Conservation (phyloP, 2,888 invertebrate genomes). For the Thalpophila matura region DNA sequence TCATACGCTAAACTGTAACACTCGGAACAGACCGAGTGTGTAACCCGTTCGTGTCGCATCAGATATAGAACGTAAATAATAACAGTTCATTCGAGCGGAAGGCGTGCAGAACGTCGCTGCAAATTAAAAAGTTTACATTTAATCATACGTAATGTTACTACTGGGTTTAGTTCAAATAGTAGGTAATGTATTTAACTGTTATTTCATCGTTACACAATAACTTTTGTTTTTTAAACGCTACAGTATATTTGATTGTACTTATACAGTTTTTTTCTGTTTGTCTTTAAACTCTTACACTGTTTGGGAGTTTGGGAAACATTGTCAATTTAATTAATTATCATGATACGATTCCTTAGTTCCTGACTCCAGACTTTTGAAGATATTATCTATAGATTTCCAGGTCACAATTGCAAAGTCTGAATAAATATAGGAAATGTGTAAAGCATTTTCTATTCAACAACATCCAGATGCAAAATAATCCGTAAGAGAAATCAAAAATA, state of each 20-base stretch:
- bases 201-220: conserved; percentile 2
- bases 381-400: background rate
- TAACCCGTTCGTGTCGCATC: conserved; percentile 57
- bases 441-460: too few species aligned
- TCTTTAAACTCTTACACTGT: too few species aligned
- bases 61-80: conserved; percentile 58
- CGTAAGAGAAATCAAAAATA: background rate
- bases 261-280: too few species aligned
- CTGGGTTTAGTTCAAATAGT: conserved; percentile 3
- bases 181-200: conserved; percentile 13
- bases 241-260: too few species aligned
- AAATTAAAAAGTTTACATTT: conserved; percentile 56
- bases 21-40: conserved; percentile 11
- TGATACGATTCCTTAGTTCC: too few species aligned
- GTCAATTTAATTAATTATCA: too few species aligned
- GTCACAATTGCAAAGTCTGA: too few species aligned
- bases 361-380: too few species aligned
- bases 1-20: conserved; percentile 37
- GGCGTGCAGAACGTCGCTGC: conserved; percentile 42
- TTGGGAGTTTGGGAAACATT: too few species aligned
- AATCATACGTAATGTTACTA: conserved; percentile 18
- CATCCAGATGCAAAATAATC: too few species aligned
- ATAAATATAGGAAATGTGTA: background rate
- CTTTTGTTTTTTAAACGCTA: background rate
- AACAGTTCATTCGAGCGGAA: conserved; percentile 39